Base-by-base conservation (phyloP, 2,888 invertebrate species). In the Amphipoea oculea region DNA sequence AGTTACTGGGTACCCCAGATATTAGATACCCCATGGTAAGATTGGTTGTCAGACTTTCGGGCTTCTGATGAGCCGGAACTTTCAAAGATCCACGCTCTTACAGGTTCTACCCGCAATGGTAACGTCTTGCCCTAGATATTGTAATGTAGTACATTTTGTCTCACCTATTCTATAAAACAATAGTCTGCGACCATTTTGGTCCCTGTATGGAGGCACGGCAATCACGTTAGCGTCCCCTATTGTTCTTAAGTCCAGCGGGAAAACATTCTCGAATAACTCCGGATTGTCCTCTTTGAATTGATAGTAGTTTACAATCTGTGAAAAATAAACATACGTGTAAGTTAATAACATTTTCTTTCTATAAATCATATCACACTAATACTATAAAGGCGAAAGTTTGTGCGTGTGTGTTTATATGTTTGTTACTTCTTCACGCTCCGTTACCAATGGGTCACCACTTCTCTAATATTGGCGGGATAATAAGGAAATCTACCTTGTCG, bases 211-310 rank as follows among this genome's bases (percentile, higher is more conserved):
- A 0, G 98, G 98, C 5, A 98, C 98, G 0, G 98, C 97, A 67
- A 98, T 96, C 5, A 98, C 96, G 83, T 98, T 97, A 14, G 98
- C 97, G 36, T 98, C 98, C 0, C 98, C 98, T 14, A 98, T 97
- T 79, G 95, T 96, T 54, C 97, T 95, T 86, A 98, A 94, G 68
- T 98, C 97, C 76, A 98, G 87, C 0, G 98, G 98, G 81, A 97
- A 97, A 0, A 98, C 97, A 83, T 98, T 97, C 81, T 98, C 97
- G 87, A 98, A 98, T 80, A 98, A 96, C 69, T 97, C 97, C 4
- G 98, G 97, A 91, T 98, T 98, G 29, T 98, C 97, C 90, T 98
- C 98, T 89, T 98, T 98, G 92, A 98, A 98, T 85, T 97, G 97
- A 91, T 97, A 98, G 93, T 98, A 98, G 91, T 98, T 98, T 73